Conservation (phyloP, 2,113 vertebrate genomes). For the Rhodinocichla rosea region DNA sequence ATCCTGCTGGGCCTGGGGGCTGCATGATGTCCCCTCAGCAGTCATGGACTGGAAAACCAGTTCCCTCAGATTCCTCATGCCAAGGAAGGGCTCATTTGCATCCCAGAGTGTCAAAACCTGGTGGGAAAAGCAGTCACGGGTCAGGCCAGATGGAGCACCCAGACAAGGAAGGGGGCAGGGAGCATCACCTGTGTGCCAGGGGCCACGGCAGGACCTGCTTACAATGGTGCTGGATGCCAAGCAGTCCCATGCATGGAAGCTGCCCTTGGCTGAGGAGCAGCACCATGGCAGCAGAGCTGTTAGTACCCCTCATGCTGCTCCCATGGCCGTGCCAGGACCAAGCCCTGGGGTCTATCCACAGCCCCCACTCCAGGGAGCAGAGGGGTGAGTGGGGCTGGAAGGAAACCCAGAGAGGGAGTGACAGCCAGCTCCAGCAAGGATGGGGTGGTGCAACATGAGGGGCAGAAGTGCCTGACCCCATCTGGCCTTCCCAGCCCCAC, state of each 20-base stretch:
- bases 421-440: neutral
- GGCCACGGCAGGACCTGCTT: neutral
- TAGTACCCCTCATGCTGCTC: neutral
- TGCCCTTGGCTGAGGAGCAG: neutral
- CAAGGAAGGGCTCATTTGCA: neutral
- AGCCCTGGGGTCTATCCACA: accelerated
- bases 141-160: accelerated
- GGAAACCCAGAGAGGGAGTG: neutral
- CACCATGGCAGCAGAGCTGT: neutral
- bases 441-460: accelerated
- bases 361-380: too few relatives aligned
- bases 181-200: neutral
- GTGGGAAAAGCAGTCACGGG: neutral
- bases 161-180: neutral
- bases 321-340: accelerated
- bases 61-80: neutral
- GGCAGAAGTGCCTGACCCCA: neutral
- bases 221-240: neutral
- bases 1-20: neutral
- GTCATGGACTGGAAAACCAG: neutral
- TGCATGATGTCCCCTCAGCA: accelerated
- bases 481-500: neutral
- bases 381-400: neutral
- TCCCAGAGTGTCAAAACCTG: neutral
- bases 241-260: accelerated